Evolutionary conservation across 2,888 invertebrate genomes (phyloP), one percentile per base, ranked within the genome.

Genomic region (Pachycephus smyrnensis): DNA sequence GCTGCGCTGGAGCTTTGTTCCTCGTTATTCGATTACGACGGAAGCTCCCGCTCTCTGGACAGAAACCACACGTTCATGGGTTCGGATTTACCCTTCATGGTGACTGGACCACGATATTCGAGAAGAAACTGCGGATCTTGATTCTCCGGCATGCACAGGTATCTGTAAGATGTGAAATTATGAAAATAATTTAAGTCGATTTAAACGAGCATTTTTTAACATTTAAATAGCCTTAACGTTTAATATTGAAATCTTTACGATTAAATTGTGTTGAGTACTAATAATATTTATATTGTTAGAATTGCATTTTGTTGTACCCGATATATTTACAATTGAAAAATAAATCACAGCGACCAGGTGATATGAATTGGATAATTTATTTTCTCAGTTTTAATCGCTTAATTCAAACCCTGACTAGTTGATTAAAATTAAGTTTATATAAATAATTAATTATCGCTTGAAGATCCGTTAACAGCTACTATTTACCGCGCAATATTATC

Each of bases 21-120:
- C 33, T 71, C 31, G 31, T 30, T 15, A 30, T 12, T 31, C 40
- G 73, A 69, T 87, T 90, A 91, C 76, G 88, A 85, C 37, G 84
- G 69, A 40, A 90, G 81, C 79, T 91, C 91, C 73, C 86, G 86
- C 80, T 91, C 90, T 84, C 94, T 90, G 80, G 94, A 95, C 77
- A 98, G 92, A 92, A 97, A 96, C 96, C 97, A 98, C 32, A 97
- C 97, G 89, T 97, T 95, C 98, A 98, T 98, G 2, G 98, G 97
- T 81, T 97, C 97, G 4, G 97, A 95, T 91, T 97, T 97, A 75
- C 98, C 98, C 92, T 98, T 98, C 98, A 98, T 98, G 36, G 94
- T 93, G 30, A 98, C 95, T 80, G 97, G 97, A 30, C 98, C 98
- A 76, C 98, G 95, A 89, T 96, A 96, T 35, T 96, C 96, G 88